A percentile compares a stretch with the other conserved stretches of the same genome.
phyloP scores from a whole-genome alignment of 2,113 vertebrate genomes.

The Stictonetta naevosa region DNA sequence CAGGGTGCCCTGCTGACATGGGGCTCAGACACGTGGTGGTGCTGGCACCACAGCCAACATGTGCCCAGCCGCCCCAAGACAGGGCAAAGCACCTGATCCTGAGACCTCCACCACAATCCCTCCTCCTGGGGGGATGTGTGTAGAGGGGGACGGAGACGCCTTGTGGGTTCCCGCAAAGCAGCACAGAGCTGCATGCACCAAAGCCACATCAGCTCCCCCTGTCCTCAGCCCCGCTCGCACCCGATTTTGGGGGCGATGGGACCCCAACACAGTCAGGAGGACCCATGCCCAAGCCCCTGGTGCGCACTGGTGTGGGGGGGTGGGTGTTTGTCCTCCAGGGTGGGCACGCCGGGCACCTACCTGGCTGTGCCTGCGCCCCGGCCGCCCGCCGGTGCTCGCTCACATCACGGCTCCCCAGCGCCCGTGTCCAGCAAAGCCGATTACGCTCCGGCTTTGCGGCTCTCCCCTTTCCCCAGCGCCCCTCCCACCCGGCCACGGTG shows the following conservation, averaged over 20 bases:
- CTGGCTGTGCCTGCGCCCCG: background rate
- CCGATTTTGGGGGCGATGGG: accelerated
- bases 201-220: background rate
- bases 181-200: background rate
- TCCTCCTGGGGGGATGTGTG: too few relatives aligned
- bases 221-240: background rate
- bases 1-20: background rate
- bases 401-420: conserved; percentile 1
- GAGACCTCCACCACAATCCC: background rate
- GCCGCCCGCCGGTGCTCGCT: background rate
- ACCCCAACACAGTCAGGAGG: accelerated
- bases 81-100: background rate
- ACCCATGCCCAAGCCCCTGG: background rate
- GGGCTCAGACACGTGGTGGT: background rate
- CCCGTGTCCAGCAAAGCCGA: conserved; percentile 34
- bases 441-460: background rate
- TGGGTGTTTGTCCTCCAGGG: background rate
- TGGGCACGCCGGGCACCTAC: background rate
- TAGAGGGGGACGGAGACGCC: background rate
- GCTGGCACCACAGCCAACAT: background rate
- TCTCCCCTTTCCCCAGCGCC: background rate
- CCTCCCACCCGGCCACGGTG: background rate
- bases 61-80: background rate
- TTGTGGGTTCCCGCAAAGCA: background rate
- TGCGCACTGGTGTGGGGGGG: background rate